phyloP scores from a whole-genome alignment of 2,113 vertebrate species.

The Urocitellus parryii region DNA sequence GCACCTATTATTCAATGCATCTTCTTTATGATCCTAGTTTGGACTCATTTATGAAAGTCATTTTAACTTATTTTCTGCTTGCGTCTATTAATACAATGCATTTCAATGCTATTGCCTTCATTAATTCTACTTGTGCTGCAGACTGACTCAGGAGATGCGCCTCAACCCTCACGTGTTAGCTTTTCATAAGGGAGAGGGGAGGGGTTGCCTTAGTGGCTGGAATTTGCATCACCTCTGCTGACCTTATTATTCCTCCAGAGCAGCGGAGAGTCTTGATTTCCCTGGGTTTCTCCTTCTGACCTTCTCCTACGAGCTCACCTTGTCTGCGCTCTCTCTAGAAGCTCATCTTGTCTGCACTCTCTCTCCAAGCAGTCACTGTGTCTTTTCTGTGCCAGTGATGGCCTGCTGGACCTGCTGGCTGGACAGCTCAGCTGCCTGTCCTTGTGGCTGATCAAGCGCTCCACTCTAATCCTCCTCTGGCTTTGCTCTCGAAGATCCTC shows the following conservation, averaged over 20 bases:
- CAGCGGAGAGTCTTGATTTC: not conserved
- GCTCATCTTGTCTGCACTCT: not conserved
- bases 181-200: not conserved
- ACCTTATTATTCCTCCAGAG: not conserved
- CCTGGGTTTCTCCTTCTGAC: not conserved
- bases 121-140: not conserved
- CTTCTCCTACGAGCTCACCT: not conserved
- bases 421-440: not conserved
- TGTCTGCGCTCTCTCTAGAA: not conserved
- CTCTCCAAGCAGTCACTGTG: not conserved
- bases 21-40: not conserved
- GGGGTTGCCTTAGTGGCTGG: not conserved
- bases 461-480: not conserved
- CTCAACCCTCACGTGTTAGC: not conserved
- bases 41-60: constrained; percentile 15
- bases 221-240: not conserved
- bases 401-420: no score
- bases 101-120: not conserved
- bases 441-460: not conserved
- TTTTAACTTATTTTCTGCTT: constrained; percentile 51
- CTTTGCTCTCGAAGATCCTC: fast-evolving
- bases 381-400: not conserved
- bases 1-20: not conserved
- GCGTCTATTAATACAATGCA: not conserved
- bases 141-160: not conserved